Conservation (phyloP, 2,797 vertebrate genomes). For the Microctenopoma stevenorrisi region DNA sequence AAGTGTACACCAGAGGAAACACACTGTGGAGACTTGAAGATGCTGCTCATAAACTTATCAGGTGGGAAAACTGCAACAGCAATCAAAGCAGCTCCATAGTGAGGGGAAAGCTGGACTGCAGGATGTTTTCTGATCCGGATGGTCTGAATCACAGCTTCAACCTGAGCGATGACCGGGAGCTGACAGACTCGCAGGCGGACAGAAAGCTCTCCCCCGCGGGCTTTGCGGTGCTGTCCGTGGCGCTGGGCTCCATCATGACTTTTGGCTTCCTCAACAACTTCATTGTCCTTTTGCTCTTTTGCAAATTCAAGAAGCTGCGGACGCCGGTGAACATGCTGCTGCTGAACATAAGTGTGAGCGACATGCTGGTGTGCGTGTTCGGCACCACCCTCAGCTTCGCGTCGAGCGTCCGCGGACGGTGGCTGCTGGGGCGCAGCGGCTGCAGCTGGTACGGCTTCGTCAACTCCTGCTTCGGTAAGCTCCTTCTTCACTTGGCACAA, state of each 20-base stretch:
- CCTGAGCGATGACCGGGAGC: slow-evolving; percentile 75
- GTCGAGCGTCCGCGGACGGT: slow-evolving; percentile 86
- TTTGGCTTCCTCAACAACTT: slow-evolving; percentile 93
- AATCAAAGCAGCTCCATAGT: slow-evolving; percentile 12
- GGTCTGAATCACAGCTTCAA: slow-evolving; percentile 82
- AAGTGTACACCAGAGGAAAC: slow-evolving; percentile 9
- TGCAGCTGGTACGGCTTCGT: slow-evolving; percentile 94
- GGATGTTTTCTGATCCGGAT: slow-evolving; percentile 71
- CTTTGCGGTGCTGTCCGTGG: slow-evolving; percentile 86
- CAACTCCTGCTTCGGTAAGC: slow-evolving; percentile 93
- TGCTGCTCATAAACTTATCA: slow-evolving; percentile 43
- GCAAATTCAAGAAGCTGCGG: slow-evolving; percentile 90
- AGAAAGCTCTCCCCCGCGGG: slow-evolving; percentile 82
- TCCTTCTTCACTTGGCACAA: fast-evolving
- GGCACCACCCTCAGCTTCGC: slow-evolving; percentile 92
- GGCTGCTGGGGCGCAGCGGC: slow-evolving; percentile 87
- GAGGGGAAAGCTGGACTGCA: slow-evolving; percentile 45
- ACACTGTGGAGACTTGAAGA: slow-evolving; percentile 15
- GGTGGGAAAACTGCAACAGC: slow-evolving; percentile 10
- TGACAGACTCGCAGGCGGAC: slow-evolving; percentile 61
- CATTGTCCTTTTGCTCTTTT: slow-evolving; percentile 89
- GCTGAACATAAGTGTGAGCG: slow-evolving; percentile 92
- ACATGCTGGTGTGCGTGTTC: slow-evolving; percentile 91
- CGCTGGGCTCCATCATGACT: slow-evolving; percentile 89
- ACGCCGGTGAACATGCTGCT: slow-evolving; percentile 93